A percentile compares a stretch with the other conserved stretches of the same genome.
phyloP scores from a whole-genome alignment of 2,888 invertebrate species.

The Mimachlamys varia region DNA sequence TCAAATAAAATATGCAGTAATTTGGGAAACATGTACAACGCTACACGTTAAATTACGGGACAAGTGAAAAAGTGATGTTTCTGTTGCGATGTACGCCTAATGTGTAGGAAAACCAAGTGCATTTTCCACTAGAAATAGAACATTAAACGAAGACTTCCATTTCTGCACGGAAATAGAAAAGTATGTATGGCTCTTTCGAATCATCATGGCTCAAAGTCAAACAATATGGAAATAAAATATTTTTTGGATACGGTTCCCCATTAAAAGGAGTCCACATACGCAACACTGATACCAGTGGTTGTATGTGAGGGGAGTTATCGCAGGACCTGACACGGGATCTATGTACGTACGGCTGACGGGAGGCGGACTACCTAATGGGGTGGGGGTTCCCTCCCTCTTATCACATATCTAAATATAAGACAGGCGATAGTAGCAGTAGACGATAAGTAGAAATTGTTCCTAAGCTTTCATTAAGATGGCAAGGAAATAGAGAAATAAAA shows the following conservation, averaged over 20 bases:
- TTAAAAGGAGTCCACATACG: neutral
- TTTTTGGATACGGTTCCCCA: neutral
- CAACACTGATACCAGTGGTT: neutral
- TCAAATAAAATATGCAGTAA: neutral
- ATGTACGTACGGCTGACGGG: neutral
- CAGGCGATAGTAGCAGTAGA: neutral
- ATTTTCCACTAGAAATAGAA: too few relatives aligned
- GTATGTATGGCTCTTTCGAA: neutral
- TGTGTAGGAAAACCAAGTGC: too few relatives aligned
- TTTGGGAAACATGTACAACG: neutral
- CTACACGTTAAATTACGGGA: too few relatives aligned
- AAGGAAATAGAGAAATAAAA: constrained; percentile 33
- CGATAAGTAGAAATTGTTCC: constrained; percentile 31
- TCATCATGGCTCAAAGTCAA: constrained; percentile 15
- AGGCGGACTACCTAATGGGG: constrained; percentile 14
- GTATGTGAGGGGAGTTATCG: neutral
- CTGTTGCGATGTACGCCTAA: too few relatives aligned
- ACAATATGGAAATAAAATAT: constrained; percentile 19
- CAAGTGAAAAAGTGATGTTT: too few relatives aligned
- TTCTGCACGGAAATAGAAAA: too few relatives aligned
- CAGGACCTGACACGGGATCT: constrained; percentile 9
- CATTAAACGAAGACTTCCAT: too few relatives aligned
- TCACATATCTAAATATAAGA: constrained; percentile 19
- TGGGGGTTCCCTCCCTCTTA: constrained; percentile 19
- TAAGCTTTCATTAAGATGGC: constrained; percentile 36